phyloP scores from a whole-genome alignment of 2,888 invertebrate genomes.

The Hyles lineata region DNA sequence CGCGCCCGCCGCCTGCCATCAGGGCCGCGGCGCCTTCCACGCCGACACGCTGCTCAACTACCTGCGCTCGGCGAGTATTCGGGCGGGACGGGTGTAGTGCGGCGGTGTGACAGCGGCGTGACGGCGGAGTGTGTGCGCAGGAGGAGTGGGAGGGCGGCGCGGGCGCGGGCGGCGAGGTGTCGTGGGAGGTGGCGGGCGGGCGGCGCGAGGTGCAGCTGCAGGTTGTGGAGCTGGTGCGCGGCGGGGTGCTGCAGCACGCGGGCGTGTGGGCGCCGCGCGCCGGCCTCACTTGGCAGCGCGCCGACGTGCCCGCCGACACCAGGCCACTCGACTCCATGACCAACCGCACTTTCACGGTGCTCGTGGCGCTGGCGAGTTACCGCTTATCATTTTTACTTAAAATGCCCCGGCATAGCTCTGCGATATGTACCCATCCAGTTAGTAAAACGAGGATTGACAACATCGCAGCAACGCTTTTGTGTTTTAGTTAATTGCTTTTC shows the following conservation, averaged over 20 bases:
- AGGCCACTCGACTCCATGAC: conserved; percentile 67
- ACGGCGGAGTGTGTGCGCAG: no score
- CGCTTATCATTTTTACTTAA: not conserved
- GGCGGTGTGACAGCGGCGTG: no score
- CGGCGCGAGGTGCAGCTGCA: conserved; percentile 57
- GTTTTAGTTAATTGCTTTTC: no score
- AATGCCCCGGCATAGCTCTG: not conserved
- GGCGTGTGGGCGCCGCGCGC: conserved; percentile 62
- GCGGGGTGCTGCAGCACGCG: conserved; percentile 58
- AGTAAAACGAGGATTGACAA: not conserved
- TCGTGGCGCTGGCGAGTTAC: conserved; percentile 60
- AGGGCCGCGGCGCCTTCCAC: conserved; percentile 66
- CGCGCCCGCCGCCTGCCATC: conserved; percentile 53
- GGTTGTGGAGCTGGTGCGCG: conserved; percentile 67
- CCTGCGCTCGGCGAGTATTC: conserved; percentile 55
- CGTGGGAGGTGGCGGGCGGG: conserved; percentile 62
- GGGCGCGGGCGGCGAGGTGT: conserved; percentile 40
- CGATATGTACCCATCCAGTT: not conserved
- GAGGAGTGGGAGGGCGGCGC: conserved; percentile 48
- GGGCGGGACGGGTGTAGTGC: no score
- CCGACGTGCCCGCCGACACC: conserved; percentile 46
- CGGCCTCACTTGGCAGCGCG: conserved; percentile 60
- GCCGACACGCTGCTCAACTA: conserved; percentile 77
- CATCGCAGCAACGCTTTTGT: no score
- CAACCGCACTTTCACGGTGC: conserved; percentile 73